phyloP scores from a whole-genome alignment of 2,797 vertebrate species.

The Anguilla marmorata region DNA sequence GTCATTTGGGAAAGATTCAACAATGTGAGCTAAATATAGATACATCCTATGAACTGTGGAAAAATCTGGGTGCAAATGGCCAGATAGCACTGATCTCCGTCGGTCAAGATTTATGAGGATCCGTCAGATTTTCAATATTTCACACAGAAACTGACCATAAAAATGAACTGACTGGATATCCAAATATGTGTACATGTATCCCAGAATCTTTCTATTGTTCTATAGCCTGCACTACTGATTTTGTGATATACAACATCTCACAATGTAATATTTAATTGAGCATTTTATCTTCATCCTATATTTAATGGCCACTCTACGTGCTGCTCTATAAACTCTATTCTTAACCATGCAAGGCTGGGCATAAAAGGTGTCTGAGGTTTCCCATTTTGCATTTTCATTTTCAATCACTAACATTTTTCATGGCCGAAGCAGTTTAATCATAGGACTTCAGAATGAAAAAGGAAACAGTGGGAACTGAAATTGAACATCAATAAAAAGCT shows the following conservation, averaged over 20 bases:
- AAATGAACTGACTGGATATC: background rate
- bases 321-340: background rate
- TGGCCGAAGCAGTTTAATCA: background rate
- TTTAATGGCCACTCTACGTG: background rate
- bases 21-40: background rate
- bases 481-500: background rate
- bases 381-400: background rate
- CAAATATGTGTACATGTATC: background rate
- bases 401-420: background rate
- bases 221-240: background rate
- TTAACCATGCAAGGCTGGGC: background rate
- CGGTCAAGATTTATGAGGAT: background rate
- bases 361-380: background rate
- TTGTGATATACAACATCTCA: background rate
- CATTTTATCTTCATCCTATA: conserved; percentile 18
- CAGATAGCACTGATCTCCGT: background rate
- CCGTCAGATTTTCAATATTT: background rate
- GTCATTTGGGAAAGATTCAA: background rate
- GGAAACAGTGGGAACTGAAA: background rate
- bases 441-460: background rate
- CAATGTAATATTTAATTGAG: conserved; percentile 14
- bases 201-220: background rate
- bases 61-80: background rate
- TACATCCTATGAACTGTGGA: background rate
- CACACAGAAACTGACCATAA: background rate